A percentile compares a stretch with the other conserved stretches of the same genome.
Evolutionary conservation across 2,113 vertebrate genomes (phyloP).

Genomic region (Ochotona princeps): DNA sequence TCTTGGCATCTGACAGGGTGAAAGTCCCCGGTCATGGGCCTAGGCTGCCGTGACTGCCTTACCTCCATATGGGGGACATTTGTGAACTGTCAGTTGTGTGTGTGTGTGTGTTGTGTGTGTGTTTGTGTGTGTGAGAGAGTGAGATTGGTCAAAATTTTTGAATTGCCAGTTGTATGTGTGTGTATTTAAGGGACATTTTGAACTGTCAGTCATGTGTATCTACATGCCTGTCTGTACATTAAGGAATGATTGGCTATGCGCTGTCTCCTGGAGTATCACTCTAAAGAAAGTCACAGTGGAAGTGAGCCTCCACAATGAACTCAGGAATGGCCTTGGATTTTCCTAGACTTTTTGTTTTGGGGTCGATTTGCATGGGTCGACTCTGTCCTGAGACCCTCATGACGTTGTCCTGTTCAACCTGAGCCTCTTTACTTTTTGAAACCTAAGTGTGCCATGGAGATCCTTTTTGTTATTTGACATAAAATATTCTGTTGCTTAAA

Average conservation of each 20-base stretch:
- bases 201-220: neutral
- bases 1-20: no score
- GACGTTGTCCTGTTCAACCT: neutral
- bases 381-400: neutral
- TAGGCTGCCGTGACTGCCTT: no score
- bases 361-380: neutral
- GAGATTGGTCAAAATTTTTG: neutral
- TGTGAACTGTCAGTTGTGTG: no score
- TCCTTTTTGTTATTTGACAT: constrained; percentile 46
- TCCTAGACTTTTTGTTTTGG: neutral
- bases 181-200: neutral
- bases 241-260: neutral
- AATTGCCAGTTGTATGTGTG: neutral
- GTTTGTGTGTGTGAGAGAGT: neutral
- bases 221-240: neutral
- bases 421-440: neutral
- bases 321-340: neutral
- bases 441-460: neutral
- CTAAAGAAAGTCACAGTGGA: constrained; percentile 28
- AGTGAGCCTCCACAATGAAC: neutral
- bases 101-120: neutral
- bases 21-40: no score
- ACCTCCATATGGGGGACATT: no score
- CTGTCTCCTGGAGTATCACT: constrained; percentile 11
- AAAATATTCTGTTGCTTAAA: constrained; percentile 36